These are phyloP conservation scores for Philhelius pedissequus DNA, from an alignment of 2,888 invertebrate species.

Conservation along the genomic window DNA sequence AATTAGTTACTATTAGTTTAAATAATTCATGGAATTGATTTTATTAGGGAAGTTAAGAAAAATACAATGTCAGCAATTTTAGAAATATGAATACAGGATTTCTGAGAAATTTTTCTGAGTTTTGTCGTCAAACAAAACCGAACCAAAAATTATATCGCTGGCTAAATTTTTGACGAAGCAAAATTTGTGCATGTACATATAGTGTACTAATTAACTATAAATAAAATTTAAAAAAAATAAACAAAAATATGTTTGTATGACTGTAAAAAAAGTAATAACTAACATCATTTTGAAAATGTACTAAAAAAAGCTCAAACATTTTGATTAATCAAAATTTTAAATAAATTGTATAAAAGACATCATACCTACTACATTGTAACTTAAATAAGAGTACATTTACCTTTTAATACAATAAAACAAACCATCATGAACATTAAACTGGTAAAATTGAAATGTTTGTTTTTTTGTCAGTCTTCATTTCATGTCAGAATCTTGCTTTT, in stretches of 20 bases:
- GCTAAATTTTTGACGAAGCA: no score
- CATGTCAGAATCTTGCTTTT: no score
- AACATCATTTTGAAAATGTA: background rate
- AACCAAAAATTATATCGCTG: no score
- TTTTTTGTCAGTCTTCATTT: no score
- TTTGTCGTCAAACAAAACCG: no score
- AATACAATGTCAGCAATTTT: no score
- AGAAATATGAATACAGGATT: no score
- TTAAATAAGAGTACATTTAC: background rate
- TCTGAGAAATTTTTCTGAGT: no score
- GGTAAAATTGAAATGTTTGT: constrained; percentile 9
- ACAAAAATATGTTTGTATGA: background rate
- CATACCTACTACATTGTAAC: background rate
- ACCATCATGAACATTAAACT: background rate
- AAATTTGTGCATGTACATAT: no score
- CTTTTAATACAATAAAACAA: background rate
- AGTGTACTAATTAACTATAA: no score
- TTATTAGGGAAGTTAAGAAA: no score
- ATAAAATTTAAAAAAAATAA: background rate
- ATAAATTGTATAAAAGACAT: background rate
- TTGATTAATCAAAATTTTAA: constrained; percentile 2
- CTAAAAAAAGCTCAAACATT: constrained; percentile 43
- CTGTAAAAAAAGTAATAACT: background rate
- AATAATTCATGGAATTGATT: constrained; percentile 15
- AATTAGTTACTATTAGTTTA: background rate